Percentiles rank a stretch among this genome's conserved stretches.
Conservation (phyloP, 2,797 vertebrate species). For the Bradypus variegatus region DNA sequence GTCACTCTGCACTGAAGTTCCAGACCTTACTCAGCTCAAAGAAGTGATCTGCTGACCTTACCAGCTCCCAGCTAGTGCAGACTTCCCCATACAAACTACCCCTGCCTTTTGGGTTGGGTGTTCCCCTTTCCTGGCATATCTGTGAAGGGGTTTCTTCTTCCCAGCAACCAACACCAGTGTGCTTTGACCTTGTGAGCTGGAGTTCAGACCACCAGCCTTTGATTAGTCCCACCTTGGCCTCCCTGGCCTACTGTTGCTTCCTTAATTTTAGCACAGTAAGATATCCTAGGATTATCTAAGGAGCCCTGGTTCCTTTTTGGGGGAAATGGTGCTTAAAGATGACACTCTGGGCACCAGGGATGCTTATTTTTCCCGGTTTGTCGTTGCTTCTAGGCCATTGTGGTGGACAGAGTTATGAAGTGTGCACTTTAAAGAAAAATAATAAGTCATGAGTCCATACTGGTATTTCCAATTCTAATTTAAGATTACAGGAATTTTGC, state of each 20-base stretch:
- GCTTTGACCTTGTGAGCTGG: neutral
- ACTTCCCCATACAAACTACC: too few species aligned
- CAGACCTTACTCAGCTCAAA: neutral
- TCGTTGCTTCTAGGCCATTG: neutral
- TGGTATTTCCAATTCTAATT: neutral
- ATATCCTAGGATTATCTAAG: neutral
- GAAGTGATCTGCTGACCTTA: neutral
- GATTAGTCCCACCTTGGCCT: neutral
- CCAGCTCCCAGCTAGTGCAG: neutral
- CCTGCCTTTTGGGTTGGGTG: neutral
- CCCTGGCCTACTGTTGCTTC: neutral
- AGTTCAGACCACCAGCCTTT: neutral
- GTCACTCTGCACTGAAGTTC: neutral
- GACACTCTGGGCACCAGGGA: neutral
- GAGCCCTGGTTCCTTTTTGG: too few species aligned
- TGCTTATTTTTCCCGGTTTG: neutral
- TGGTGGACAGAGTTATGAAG: neutral
- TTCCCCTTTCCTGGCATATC: neutral
- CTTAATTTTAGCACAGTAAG: neutral
- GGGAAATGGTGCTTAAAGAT: neutral
- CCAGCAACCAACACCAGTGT: neutral
- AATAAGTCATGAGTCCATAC: neutral
- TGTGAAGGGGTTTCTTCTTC: neutral
- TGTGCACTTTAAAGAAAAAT: neutral
- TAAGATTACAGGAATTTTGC: neutral